A percentile compares a stretch with the other conserved stretches of the same genome.
Evolutionary conservation across 2,888 invertebrate genomes (phyloP).

Genomic region (Cremastobaeus sp.): DNA sequence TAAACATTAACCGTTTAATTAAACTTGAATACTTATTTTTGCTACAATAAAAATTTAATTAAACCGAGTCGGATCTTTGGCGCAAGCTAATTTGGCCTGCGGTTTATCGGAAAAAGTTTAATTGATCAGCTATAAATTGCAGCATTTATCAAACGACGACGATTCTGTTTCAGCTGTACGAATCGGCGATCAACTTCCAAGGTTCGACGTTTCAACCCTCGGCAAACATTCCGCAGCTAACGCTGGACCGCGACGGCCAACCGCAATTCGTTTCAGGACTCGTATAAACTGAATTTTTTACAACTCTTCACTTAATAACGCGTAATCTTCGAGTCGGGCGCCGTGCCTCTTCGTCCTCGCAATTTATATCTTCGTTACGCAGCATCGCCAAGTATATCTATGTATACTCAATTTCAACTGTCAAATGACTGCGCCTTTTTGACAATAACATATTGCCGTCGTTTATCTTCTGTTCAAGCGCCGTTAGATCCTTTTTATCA

Average conservation of each 20-base stretch:
- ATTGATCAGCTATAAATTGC: too few relatives aligned
- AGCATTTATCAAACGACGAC: background rate
- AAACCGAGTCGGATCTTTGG: too few relatives aligned
- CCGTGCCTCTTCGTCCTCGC: slow-evolving; percentile 67
- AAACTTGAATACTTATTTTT: too few relatives aligned
- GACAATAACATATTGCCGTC: slow-evolving; percentile 75
- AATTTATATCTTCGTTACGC: slow-evolving; percentile 51
- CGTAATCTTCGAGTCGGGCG: slow-evolving; percentile 66
- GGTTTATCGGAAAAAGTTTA: too few relatives aligned
- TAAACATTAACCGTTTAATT: too few relatives aligned
- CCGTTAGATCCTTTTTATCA: slow-evolving; percentile 4
- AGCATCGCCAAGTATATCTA: slow-evolving; percentile 48
- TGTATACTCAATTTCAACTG: slow-evolving; percentile 61
- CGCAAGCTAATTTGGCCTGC: too few relatives aligned
- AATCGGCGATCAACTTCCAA: slow-evolving; percentile 83
- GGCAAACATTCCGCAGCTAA: slow-evolving; percentile 78
- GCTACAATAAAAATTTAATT: too few relatives aligned
- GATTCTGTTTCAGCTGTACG: slow-evolving; percentile 79
- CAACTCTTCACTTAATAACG: slow-evolving; percentile 64
- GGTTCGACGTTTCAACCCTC: slow-evolving; percentile 79
- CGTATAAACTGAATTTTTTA: slow-evolving; percentile 76
- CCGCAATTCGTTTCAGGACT: slow-evolving; percentile 82
- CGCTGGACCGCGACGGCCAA: slow-evolving; percentile 81
- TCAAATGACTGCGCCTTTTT: slow-evolving; percentile 73
- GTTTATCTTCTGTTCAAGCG: slow-evolving; percentile 47